These are phyloP conservation scores for Macquaria ambigua DNA, from an alignment of 2,113 vertebrate species.

Conservation along the genomic window DNA sequence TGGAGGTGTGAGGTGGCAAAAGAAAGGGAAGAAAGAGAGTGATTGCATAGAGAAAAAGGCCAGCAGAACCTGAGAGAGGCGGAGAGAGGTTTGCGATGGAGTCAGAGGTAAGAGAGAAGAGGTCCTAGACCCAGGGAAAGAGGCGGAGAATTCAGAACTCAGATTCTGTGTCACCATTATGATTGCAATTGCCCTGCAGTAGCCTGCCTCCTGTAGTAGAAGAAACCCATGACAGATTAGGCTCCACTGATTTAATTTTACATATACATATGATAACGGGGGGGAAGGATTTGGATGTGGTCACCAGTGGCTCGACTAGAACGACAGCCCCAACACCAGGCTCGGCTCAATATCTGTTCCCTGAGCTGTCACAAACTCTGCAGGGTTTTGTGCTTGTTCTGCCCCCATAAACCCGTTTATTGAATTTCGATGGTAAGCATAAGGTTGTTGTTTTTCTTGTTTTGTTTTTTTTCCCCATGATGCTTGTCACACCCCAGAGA, in stretches of 20 bases:
- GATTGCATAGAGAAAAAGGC: constrained; percentile 32
- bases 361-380: constrained; percentile 46
- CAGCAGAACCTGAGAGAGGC: not conserved
- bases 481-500: constrained; percentile 46
- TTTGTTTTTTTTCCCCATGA: constrained; percentile 12
- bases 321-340: constrained; percentile 21
- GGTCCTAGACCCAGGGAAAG: not conserved
- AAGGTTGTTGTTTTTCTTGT: constrained; percentile 36
- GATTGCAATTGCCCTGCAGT: not conserved
- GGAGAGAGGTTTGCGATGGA: not conserved
- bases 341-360: constrained; percentile 35
- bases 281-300: constrained; percentile 16
- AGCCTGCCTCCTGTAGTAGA: not conserved
- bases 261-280: constrained; percentile 37
- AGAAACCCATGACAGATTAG: constrained; percentile 33
- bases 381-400: constrained; percentile 53
- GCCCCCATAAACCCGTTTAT: constrained; percentile 62
- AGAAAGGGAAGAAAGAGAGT: constrained; percentile 7
- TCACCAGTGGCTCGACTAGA: constrained; percentile 14
- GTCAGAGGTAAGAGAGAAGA: not conserved
- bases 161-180: not conserved
- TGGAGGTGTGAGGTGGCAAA: constrained; percentile 38
- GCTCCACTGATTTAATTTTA: constrained; percentile 37
- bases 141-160: constrained; percentile 1
- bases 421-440: constrained; percentile 55